Percentiles rank a stretch among this genome's conserved stretches.
Conservation (phyloP, 2,113 vertebrate species). For the Dicentrarchus labrax region DNA sequence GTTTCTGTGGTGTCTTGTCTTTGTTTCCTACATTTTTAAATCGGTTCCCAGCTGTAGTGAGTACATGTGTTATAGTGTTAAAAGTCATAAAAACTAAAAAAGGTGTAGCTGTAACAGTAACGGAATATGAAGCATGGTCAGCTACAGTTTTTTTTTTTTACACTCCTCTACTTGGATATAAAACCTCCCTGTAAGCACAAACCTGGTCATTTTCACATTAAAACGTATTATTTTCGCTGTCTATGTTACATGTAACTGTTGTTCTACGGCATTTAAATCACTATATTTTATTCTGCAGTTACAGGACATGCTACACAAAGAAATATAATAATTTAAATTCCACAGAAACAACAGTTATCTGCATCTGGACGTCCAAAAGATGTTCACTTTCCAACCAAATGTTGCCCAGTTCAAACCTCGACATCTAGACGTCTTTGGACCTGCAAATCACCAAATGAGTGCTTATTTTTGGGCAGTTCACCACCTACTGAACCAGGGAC, state of each 20-base stretch:
- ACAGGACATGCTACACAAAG: background rate
- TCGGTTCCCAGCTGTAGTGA: no score
- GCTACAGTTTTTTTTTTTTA: background rate
- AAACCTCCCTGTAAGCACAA: background rate
- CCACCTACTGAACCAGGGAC: background rate
- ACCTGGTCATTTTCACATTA: background rate
- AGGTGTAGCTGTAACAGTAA: background rate
- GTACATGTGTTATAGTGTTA: no score
- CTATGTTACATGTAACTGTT: background rate
- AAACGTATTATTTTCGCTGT: background rate
- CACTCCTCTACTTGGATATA: background rate
- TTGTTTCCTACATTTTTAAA: background rate
- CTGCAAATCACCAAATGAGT: constrained; percentile 24
- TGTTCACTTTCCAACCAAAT: background rate
- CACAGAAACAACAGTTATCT: background rate
- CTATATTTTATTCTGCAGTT: constrained; percentile 17
- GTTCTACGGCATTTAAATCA: constrained; percentile 20
- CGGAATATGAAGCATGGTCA: background rate
- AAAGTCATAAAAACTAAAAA: background rate
- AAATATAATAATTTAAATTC: constrained; percentile 22
- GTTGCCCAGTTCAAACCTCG: background rate
- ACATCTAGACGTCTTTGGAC: constrained; percentile 14
- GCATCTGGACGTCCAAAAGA: background rate
- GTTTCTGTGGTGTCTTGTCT: background rate
- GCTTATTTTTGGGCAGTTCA: background rate